Conservation (phyloP, 1,140 invertebrate species). For the Listronotus oregonensis region DNA sequence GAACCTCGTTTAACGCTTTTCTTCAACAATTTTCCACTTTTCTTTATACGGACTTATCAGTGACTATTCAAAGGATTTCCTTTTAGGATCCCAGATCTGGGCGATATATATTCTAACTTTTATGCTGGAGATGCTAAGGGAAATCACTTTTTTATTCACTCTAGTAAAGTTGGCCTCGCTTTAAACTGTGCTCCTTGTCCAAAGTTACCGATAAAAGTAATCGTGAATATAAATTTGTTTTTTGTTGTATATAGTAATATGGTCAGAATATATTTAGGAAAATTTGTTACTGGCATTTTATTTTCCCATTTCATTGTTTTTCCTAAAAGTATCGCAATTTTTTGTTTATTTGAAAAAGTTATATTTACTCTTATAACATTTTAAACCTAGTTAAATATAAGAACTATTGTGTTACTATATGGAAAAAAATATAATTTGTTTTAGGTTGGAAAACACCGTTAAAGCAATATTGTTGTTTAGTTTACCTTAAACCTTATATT, state of each 20-base stretch:
- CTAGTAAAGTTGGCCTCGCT: slow-evolving; percentile 1
- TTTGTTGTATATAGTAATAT: background rate
- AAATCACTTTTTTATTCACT: slow-evolving; percentile 20
- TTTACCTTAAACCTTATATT: too few species aligned
- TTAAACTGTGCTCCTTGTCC: slow-evolving; percentile 1
- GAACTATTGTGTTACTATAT: too few species aligned
- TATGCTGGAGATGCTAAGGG: slow-evolving; percentile 3
- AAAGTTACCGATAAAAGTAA: slow-evolving; percentile 3
- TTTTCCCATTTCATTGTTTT: too few species aligned
- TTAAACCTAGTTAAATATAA: too few species aligned
- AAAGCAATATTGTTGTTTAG: too few species aligned
- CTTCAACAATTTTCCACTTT: slow-evolving; percentile 13
- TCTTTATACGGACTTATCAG: slow-evolving; percentile 16
- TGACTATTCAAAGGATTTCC: slow-evolving; percentile 13
- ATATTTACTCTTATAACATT: too few species aligned
- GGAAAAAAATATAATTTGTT: too few species aligned
- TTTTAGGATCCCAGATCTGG: slow-evolving; percentile 6
- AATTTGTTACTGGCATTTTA: too few species aligned
- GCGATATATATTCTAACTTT: slow-evolving; percentile 19
- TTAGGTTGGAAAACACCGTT: too few species aligned
- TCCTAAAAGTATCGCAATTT: too few species aligned
- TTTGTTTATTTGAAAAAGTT: too few species aligned
- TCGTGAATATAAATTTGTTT: slow-evolving; percentile 2
- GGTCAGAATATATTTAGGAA: too few species aligned
- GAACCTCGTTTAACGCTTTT: slow-evolving; percentile 11